A percentile compares a stretch with the other conserved stretches of the same genome.
phyloP scores from a whole-genome alignment of 37 sponge, comb jelly and placozoan genomes.

The Halisarca cf. caerulea region DNA sequence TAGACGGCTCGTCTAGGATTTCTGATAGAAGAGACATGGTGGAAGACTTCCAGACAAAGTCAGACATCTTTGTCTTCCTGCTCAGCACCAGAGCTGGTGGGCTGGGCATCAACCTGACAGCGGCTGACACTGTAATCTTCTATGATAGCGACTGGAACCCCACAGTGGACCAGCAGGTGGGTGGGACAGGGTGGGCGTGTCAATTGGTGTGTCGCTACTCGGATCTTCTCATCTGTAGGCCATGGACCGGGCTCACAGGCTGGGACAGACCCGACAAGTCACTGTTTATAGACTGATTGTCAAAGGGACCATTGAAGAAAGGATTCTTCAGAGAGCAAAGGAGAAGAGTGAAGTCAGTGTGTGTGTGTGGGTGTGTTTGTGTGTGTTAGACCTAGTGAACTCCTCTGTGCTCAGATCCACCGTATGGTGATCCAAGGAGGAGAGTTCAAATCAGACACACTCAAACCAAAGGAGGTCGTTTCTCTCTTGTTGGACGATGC shows the following conservation, averaged over 20 bases:
- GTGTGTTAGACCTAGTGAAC: background rate
- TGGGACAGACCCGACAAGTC: slow-evolving; percentile 96
- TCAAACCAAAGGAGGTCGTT: slow-evolving; percentile 93
- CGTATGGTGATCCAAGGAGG: slow-evolving; percentile 97
- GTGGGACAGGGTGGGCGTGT: slow-evolving; percentile 1
- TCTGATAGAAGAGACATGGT: slow-evolving; percentile 98
- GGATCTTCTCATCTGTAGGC: slow-evolving; percentile 61
- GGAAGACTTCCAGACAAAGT: slow-evolving; percentile 90
- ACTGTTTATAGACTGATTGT: slow-evolving; percentile 94
- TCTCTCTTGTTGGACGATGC: slow-evolving; percentile 91
- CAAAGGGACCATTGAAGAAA: slow-evolving; percentile 92
- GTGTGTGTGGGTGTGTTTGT: background rate
- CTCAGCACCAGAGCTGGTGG: slow-evolving; percentile 97
- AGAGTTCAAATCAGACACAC: slow-evolving; percentile 83
- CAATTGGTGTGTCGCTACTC: background rate
- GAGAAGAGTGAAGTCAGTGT: slow-evolving; percentile 91
- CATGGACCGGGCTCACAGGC: slow-evolving; percentile 96
- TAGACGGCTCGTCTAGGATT: slow-evolving; percentile 93
- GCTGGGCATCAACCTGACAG: slow-evolving; percentile 95
- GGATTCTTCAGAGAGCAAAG: slow-evolving; percentile 90
- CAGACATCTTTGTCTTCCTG: slow-evolving; percentile 94
- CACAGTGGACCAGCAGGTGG: slow-evolving; percentile 95
- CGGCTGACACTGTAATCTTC: slow-evolving; percentile 98
- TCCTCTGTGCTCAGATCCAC: slow-evolving; percentile 66
- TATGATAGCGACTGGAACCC: slow-evolving; percentile 99